Evolutionary conservation across 2,113 vertebrate species (phyloP).

Genomic region (Oriolus oriolus): DNA sequence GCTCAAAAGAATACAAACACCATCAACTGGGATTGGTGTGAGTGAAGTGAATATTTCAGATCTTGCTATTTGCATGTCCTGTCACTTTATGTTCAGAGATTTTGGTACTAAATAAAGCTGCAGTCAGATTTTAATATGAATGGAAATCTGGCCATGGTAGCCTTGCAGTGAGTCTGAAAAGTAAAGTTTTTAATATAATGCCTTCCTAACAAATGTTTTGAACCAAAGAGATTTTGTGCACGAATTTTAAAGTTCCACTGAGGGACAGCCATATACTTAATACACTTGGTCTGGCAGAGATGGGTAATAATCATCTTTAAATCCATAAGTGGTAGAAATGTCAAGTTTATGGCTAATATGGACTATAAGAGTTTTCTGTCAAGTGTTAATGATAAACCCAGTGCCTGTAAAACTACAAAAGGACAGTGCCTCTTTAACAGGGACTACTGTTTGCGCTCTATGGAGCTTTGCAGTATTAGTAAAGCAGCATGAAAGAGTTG

Average conservation of each 20-base stretch:
- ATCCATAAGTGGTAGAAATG: background rate
- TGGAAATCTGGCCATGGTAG: background rate
- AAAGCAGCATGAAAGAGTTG: slow-evolving; percentile 85
- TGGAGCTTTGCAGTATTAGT: slow-evolving; percentile 72
- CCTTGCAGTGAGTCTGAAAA: background rate
- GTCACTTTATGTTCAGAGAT: background rate
- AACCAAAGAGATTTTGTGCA: background rate
- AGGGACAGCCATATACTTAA: background rate
- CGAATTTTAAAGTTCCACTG: background rate
- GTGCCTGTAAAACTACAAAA: slow-evolving; percentile 57
- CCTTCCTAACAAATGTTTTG: background rate
- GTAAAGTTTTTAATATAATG: background rate
- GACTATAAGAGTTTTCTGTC: background rate
- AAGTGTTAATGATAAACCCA: slow-evolving; percentile 49
- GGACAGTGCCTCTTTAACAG: slow-evolving; percentile 68
- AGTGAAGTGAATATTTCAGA: background rate
- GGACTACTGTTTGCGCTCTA: slow-evolving; percentile 62
- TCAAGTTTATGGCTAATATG: background rate
- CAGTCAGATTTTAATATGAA: background rate
- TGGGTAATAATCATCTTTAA: slow-evolving; percentile 24
- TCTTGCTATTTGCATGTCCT: background rate
- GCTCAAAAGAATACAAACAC: background rate
- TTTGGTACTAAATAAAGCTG: slow-evolving; percentile 4
- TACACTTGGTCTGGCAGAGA: background rate
- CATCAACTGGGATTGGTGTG: background rate